phyloP scores from a whole-genome alignment of 2,797 vertebrate species.

The Eulemur mongoz region DNA sequence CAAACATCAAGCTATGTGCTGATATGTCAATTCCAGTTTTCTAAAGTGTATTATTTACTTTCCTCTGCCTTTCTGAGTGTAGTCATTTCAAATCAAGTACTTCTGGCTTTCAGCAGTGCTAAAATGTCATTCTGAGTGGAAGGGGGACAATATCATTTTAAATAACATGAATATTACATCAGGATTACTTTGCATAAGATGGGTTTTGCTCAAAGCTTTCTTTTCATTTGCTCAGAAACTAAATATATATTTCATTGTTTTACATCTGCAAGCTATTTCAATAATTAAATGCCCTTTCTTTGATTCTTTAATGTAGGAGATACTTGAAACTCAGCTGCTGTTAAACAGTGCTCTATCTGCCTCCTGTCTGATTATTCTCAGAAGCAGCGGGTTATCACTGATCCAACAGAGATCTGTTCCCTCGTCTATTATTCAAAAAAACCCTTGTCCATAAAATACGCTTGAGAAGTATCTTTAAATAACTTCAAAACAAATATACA shows the following conservation, averaged over 20 bases:
- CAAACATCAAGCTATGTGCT: background rate
- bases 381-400: background rate
- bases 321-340: background rate
- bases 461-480: background rate
- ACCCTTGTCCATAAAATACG: background rate
- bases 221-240: background rate
- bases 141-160: background rate
- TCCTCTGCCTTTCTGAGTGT: background rate
- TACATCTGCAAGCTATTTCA: constrained; percentile 10
- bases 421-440: background rate
- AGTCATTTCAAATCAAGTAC: background rate
- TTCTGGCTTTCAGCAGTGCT: background rate
- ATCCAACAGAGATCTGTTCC: background rate
- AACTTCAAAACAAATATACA: background rate
- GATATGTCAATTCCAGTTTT: background rate
- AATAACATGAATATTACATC: background rate
- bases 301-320: background rate
- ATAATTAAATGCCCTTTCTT: constrained; percentile 26
- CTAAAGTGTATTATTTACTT: background rate
- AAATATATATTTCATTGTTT: background rate
- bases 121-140: background rate
- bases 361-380: background rate
- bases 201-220: background rate
- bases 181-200: background rate
- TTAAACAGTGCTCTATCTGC: background rate